Percentiles rank a stretch among this genome's conserved stretches.
These are phyloP conservation scores for Aspidoscelis tigris DNA, from an alignment of 2,113 vertebrate genomes.

Conservation along the genomic window DNA sequence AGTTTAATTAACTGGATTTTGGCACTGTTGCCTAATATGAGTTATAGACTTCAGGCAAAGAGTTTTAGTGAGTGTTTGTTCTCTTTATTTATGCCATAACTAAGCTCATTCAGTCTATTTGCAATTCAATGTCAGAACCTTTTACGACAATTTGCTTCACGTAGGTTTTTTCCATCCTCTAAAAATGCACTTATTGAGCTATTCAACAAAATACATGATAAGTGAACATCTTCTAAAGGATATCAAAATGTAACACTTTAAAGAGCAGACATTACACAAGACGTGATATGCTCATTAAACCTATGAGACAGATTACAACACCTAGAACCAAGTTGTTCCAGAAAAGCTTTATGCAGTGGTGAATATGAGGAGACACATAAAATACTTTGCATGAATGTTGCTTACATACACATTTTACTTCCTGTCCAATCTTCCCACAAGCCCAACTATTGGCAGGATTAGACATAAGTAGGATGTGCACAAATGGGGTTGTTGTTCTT, in stretches of 20 bases:
- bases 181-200: not conserved
- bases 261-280: conserved; percentile 28
- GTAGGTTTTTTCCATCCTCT: not conserved
- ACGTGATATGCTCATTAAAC: conserved; percentile 29
- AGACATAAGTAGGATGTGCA: no score
- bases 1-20: no score
- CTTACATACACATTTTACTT: not conserved
- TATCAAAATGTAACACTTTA: conserved; percentile 41
- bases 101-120: not conserved
- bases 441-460: no score
- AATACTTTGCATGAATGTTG: not conserved
- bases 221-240: conserved; percentile 29
- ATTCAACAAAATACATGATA: conserved; percentile 40
- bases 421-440: not conserved
- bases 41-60: no score
- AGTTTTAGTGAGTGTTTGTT: conserved; percentile 20
- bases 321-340: conserved; percentile 22
- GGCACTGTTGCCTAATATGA: no score
- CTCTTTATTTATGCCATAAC: not conserved
- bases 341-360: not conserved
- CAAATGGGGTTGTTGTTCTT: no score
- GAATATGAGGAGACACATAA: not conserved
- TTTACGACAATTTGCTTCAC: not conserved
- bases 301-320: conserved; percentile 10
- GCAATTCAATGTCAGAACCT: conserved; percentile 14